Evolutionary conservation across 2,888 invertebrate species (phyloP), one percentile per base, ranked within the genome.

Genomic region (Nomada fucata): DNA sequence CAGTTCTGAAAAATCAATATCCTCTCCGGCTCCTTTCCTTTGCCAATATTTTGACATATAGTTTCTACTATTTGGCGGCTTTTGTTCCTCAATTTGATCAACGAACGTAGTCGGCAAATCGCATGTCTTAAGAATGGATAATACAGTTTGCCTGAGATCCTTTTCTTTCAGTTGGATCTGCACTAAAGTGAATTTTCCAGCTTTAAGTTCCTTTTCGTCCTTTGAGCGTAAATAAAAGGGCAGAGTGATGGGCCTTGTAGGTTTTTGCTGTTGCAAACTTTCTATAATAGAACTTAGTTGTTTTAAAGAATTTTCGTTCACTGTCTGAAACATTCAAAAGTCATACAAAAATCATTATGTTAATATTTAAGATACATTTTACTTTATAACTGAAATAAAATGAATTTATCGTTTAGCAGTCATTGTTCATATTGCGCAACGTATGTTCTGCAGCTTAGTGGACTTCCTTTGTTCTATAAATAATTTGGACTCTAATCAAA

Each of bases 281-380:
- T 98, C 97, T 88, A 99, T 94, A 91, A 98, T 96, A 42, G 97
- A 97, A 94, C 98, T 98, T 69, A 98, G 94, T 88, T 97, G 96
- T 93, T 98, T 98, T 79, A 98, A 93, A 0, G 98, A 98, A 90
- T 97, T 96, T 94, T 99, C 98, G 95, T 99, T 99, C 0, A 97
- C 96, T 86, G 96, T 96, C 97, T 98, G 94, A 63, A 95, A 91
- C 84, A 91, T 85, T 74, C 76, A 76, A 68, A 53, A 23, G 23
- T 36, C 3, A 36, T 42, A n/a, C n/a, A 23, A 69, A 44, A 15
- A 13, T 47, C 1, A 59, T 68, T 23, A 70, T 13, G 67, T 70
- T 70, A 72, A 55, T 47, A 50, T 29, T 42, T 4, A 20, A 11
- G 23, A 18, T 3, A 7, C 3, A 18, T 20, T 1, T 42, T 13